phyloP scores from a whole-genome alignment of 2,797 vertebrate genomes.

The Huso huso region DNA sequence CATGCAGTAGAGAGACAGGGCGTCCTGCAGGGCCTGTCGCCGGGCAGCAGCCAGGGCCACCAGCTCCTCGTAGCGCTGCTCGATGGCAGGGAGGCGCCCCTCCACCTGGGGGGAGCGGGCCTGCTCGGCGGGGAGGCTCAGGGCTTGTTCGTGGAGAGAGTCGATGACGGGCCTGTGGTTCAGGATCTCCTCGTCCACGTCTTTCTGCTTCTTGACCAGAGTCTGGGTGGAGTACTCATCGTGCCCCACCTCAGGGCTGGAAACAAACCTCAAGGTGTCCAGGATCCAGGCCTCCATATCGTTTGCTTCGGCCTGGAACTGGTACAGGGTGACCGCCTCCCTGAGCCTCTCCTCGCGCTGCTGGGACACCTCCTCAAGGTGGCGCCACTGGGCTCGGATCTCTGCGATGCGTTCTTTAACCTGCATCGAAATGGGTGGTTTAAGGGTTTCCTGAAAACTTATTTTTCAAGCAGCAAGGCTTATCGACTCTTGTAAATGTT shows the following conservation, averaged over 20 bases:
- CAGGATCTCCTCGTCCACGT: conserved; percentile 84
- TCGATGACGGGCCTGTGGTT: conserved; percentile 74
- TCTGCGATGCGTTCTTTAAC: conserved; percentile 59
- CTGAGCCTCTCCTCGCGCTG: conserved; percentile 64
- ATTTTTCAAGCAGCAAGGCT: no score
- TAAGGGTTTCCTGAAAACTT: no score
- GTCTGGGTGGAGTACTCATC: conserved; percentile 88
- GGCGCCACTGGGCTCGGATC: conserved; percentile 56
- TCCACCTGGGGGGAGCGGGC: conserved; percentile 58
- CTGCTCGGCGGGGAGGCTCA: conserved; percentile 53
- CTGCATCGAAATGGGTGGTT: no score
- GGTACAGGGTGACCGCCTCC: conserved; percentile 76
- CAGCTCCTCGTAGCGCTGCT: conserved; percentile 72
- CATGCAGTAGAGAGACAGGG: conserved; percentile 80
- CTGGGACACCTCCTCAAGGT: conserved; percentile 67
- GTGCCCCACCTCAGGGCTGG: conserved; percentile 78
- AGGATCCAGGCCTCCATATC: conserved; percentile 84
- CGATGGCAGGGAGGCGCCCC: conserved; percentile 68
- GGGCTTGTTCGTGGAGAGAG: conserved; percentile 72
- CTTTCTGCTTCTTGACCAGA: conserved; percentile 80
- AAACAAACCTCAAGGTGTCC: conserved; percentile 74
- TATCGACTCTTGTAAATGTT: no score
- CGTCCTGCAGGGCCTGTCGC: conserved; percentile 71
- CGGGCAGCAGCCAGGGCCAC: conserved; percentile 63
- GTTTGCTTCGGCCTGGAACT: conserved; percentile 83